A percentile compares a stretch with the other conserved stretches of the same genome.
phyloP scores from a whole-genome alignment of 2,797 vertebrate genomes.

The Spinus pinus region DNA sequence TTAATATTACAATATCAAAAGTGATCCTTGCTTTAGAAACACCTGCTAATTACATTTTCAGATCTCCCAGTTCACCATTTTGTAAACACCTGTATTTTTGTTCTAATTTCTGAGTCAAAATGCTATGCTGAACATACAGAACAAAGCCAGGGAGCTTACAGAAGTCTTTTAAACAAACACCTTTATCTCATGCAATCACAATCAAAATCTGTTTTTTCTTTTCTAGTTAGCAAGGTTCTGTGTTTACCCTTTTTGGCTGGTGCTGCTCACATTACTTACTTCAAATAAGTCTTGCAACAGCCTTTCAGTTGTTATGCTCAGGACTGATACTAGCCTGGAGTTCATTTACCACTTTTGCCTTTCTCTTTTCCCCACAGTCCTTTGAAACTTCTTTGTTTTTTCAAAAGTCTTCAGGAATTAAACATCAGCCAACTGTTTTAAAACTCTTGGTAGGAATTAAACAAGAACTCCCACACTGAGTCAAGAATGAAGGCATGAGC shows the following conservation, averaged over 20 bases:
- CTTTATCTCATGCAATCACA: neutral
- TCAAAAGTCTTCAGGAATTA: slow-evolving; percentile 12
- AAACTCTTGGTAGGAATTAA: slow-evolving; percentile 27
- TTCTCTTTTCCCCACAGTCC: neutral
- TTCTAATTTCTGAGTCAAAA: neutral
- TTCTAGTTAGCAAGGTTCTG: neutral
- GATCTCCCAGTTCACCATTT: neutral
- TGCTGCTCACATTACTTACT: neutral
- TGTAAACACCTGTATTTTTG: neutral
- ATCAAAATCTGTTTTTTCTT: neutral
- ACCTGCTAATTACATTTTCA: neutral
- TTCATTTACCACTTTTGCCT: neutral
- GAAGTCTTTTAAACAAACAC: neutral
- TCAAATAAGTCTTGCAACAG: neutral
- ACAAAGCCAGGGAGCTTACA: neutral
- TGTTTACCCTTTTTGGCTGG: neutral
- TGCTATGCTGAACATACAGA: neutral
- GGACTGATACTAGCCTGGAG: neutral
- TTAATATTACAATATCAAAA: neutral
- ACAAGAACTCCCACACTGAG: neutral
- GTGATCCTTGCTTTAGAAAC: neutral
- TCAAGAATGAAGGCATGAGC: slow-evolving; percentile 8
- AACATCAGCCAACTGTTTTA: neutral
- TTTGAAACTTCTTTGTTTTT: neutral
- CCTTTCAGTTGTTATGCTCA: neutral